A percentile compares a stretch with the other conserved stretches of the same genome.
These are phyloP conservation scores for Solenopsis invicta DNA, from an alignment of 1,140 invertebrate genomes.

Conservation along the genomic window DNA sequence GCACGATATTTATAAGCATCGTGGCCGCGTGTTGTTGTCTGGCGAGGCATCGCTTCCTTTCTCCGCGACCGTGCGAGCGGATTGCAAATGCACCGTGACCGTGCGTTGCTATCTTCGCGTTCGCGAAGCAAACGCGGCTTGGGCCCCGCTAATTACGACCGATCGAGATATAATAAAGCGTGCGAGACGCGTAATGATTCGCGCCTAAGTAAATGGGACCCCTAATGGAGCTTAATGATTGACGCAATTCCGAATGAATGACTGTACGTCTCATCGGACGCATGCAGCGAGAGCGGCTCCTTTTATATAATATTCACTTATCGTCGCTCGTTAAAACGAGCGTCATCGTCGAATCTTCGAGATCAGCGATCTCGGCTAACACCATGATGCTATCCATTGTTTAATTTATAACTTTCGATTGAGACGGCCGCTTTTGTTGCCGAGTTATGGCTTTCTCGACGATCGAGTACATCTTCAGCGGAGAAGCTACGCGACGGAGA, in stretches of 20 bases:
- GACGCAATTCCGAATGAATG: slow-evolving; percentile 21
- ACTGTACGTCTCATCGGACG: not conserved
- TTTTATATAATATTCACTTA: slow-evolving; percentile 39
- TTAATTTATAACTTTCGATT: slow-evolving; percentile 20
- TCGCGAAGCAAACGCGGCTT: not conserved
- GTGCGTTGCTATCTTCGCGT: not conserved
- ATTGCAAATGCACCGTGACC: not conserved
- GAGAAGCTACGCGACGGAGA: not conserved
- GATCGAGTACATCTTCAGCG: slow-evolving; percentile 10
- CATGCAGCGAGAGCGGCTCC: slow-evolving; percentile 10
- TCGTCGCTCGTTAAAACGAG: slow-evolving; percentile 12
- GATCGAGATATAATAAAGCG: slow-evolving; percentile 4
- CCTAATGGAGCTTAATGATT: slow-evolving; percentile 14
- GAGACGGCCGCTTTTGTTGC: not conserved
- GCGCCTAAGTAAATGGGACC: slow-evolving; percentile 4
- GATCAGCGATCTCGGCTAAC: not conserved
- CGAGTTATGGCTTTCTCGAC: slow-evolving; percentile 62
- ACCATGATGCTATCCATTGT: not conserved
- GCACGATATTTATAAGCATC: not conserved
- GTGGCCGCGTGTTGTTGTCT: not conserved
- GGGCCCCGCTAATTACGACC: not conserved
- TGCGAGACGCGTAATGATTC: not conserved
- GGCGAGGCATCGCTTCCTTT: not conserved
- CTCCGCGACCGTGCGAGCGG: not conserved
- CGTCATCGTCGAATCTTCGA: not conserved